Evolutionary conservation across 2,797 vertebrate genomes (phyloP), one percentile per base, ranked within the genome.

Genomic region (Sebastiscus tertius): DNA sequence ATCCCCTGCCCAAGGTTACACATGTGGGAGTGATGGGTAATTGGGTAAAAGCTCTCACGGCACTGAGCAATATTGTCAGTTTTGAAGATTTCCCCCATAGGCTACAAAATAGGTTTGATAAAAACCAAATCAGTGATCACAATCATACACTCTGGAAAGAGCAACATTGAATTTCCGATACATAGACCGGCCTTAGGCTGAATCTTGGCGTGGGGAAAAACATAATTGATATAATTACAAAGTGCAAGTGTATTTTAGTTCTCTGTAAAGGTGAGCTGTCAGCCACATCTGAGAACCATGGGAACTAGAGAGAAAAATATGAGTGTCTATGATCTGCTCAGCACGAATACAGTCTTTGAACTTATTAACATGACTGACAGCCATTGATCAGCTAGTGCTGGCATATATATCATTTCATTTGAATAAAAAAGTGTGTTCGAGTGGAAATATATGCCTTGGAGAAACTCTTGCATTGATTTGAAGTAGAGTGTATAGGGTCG

Each of bases 1-100:
- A 34, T 72, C 33, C 75, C 27, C 20, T 75, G 71, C 71, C 75
- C 49, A 24, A 61, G 46, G 36, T 72, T 20, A 29, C 62, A 66
- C 39, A 61, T 54, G 22, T 36, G 26, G 12, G 14, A 42, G 20
- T 33, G 49, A 60, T 34, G 14, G 33, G 24, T 85, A 79, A 75
- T 59, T 59, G n/a, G 18, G 18, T 69, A 39, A 8, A 22, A 3
- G 6, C 11, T 75, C 4, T 61, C 22, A 7, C 10, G 39, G 22
- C 31, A 54, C 13, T 46, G 22, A 63, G 24, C 63, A 69, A 33
- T 75, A 29, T 33, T 68, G 16, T 36, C 22, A 56, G 9, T 24
- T 64, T n/a, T 31, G 4, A 29, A 69, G 8, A 72, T 46, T 10
- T 20, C 1, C 10, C 33, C 63, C 27, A 22, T 3, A 8, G 65